These are phyloP conservation scores for Castor canadensis DNA, from an alignment of 2,113 vertebrate genomes.

Conservation along the genomic window DNA sequence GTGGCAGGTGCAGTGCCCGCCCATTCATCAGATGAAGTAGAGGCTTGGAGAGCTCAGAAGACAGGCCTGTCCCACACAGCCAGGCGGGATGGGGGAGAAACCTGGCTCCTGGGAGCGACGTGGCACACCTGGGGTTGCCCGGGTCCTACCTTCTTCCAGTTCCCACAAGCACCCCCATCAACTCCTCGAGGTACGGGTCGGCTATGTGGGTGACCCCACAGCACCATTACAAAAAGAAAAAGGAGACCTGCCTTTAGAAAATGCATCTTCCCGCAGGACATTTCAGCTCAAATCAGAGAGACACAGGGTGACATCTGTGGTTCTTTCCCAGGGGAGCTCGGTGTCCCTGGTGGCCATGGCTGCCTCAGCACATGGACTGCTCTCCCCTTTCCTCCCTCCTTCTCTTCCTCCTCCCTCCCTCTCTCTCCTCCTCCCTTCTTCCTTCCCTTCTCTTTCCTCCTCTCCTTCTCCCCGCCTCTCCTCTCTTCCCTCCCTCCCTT, in stretches of 20 bases:
- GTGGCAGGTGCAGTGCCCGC: fast-evolving
- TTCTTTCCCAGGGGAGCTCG: not conserved
- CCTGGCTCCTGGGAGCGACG: not conserved
- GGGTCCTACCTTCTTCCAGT: fast-evolving
- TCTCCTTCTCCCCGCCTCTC: not conserved
- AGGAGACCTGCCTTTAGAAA: too few species aligned
- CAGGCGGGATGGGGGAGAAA: not conserved
- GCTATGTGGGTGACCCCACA: too few species aligned
- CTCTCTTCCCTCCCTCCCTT: too few species aligned
- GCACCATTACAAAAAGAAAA: too few species aligned
- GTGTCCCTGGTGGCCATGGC: not conserved
- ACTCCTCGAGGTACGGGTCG: not conserved
- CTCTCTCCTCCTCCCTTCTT: not conserved
- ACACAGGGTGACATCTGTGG: not conserved
- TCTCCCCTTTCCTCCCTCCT: too few species aligned
- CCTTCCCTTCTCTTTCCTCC: not conserved
- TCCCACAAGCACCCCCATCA: not conserved
- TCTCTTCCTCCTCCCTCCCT: too few species aligned
- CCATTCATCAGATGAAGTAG: not conserved
- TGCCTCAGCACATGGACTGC: too few species aligned
- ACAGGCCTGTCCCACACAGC: too few species aligned
- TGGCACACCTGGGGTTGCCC: fast-evolving
- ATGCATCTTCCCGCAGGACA: not conserved
- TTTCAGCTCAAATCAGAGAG: not conserved
- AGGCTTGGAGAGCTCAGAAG: not conserved